Evolutionary conservation across 2,797 vertebrate species (phyloP).

Genomic region (Aythya fuligula): DNA sequence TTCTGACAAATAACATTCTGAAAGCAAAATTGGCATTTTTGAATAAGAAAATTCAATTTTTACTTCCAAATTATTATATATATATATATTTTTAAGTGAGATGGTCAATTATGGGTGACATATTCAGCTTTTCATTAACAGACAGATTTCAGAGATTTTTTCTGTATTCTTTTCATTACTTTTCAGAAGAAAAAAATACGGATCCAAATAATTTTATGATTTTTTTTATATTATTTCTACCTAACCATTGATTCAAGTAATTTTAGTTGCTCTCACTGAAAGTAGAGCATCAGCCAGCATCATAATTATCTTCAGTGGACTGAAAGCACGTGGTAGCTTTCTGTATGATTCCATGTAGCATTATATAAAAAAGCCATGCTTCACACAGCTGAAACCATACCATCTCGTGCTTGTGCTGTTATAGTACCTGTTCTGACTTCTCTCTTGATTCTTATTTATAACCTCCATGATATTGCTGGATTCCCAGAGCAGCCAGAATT

Average conservation of each 20-base stretch:
- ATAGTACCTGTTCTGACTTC: background rate
- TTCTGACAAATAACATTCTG: background rate
- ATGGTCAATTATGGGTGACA: background rate
- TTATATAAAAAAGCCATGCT: background rate
- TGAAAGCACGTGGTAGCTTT: background rate
- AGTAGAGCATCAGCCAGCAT: background rate
- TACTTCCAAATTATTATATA: background rate
- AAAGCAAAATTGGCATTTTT: background rate
- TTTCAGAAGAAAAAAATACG: background rate
- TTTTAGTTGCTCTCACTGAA: background rate
- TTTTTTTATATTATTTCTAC: background rate
- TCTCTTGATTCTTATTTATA: constrained; percentile 35
- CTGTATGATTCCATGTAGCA: background rate
- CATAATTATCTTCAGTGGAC: background rate
- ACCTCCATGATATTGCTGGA: background rate
- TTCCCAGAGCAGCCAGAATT: background rate
- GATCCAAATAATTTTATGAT: background rate
- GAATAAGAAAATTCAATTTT: background rate
- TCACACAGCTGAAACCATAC: background rate
- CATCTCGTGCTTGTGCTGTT: background rate
- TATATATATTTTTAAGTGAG: background rate
- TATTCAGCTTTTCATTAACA: background rate
- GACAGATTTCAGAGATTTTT: background rate
- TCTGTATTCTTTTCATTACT: background rate
- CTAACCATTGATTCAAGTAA: background rate